Base-by-base conservation (phyloP, 2,797 vertebrate species). In the Thamnophis elegans region DNA sequence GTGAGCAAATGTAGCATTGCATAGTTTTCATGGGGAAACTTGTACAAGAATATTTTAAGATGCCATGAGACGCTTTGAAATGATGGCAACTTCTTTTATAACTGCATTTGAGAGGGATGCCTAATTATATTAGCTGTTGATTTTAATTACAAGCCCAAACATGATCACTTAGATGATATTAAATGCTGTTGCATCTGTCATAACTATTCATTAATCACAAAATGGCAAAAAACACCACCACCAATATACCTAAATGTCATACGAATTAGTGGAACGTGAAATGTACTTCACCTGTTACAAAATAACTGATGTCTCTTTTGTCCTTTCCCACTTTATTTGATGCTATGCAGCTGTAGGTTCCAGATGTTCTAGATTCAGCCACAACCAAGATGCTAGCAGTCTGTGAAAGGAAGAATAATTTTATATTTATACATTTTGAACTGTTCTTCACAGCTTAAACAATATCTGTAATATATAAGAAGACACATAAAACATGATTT, bases 311-410 rank as follows among this genome's bases (percentile, higher is more conserved):
- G 65, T 98, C 98, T 94, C 98, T 98, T 96, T 98, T 97, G 55
- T 98, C 98, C 47, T 95, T 96, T 93, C 99, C 99, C 87, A 97
- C 97, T 97, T 98, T 97, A 97, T 99, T 99, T 95, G 98, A 98
- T 94, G 99, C 98, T 91, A 98, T 36, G 88, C 99, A 99, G 93
- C 98, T 98, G 97, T 99, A 99, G 94, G 98, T 97, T 95, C 99
- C 99, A 94, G 99, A 99, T 93, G 98, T 97, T 88, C 96, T 97
- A 59, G 99, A 97, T 93, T 98, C 98, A 82, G 98, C 98, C 96
- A 99, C 98, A 86, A 98, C 97, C 14, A 99, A 97, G 96, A 98
- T 98, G 94, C 99, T 98, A 94, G 99, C 98, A 51, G 97, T 98
- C 99, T 99, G 96, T 12, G 91, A 97, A 95, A 97, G 94, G 95